Conservation (phyloP, 2,888 invertebrate genomes). For the Gymnosoma rotundatum region DNA sequence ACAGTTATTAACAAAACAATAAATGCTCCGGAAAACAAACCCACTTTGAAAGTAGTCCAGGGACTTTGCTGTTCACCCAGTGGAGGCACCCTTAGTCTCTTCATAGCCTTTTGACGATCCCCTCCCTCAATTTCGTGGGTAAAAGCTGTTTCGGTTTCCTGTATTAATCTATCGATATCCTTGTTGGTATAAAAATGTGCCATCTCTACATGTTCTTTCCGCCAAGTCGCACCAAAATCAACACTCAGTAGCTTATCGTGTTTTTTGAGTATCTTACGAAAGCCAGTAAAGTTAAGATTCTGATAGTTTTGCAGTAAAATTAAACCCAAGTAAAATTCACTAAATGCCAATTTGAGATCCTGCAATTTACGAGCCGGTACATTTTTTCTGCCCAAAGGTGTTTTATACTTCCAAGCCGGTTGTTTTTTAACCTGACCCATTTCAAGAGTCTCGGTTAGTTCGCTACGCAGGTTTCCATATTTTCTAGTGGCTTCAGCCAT, state of each 20-base stretch:
- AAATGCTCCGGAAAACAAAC: constrained; percentile 92
- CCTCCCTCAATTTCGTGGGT: constrained; percentile 89
- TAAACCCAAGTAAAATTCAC: constrained; percentile 93
- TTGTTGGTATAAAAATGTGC: constrained; percentile 92
- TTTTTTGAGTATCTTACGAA: constrained; percentile 94
- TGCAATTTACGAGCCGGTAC: constrained; percentile 88
- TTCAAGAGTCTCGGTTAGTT: constrained; percentile 84
- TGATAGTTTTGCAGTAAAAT: constrained; percentile 94
- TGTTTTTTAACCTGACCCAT: constrained; percentile 81
- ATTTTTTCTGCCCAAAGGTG: constrained; percentile 81
- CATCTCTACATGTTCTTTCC: constrained; percentile 90
- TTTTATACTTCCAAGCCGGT: constrained; percentile 80
- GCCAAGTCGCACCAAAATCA: constrained; percentile 90
- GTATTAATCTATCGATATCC: constrained; percentile 92
- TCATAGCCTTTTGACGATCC: constrained; percentile 93
- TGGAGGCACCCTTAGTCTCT: constrained; percentile 92
- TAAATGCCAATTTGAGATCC: constrained; percentile 93
- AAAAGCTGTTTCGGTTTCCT: constrained; percentile 89
- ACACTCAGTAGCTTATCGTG: constrained; percentile 91
- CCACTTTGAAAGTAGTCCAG: constrained; percentile 92
- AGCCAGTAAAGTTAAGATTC: constrained; percentile 93
- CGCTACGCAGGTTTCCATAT: constrained; percentile 88
- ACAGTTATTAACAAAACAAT: constrained; percentile 88
- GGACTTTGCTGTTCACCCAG: constrained; percentile 92
- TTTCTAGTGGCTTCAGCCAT: constrained; percentile 93